Evolutionary conservation across 2,888 invertebrate species (phyloP), one percentile per base, ranked within the genome.

Genomic region (Melolontha melolontha): DNA sequence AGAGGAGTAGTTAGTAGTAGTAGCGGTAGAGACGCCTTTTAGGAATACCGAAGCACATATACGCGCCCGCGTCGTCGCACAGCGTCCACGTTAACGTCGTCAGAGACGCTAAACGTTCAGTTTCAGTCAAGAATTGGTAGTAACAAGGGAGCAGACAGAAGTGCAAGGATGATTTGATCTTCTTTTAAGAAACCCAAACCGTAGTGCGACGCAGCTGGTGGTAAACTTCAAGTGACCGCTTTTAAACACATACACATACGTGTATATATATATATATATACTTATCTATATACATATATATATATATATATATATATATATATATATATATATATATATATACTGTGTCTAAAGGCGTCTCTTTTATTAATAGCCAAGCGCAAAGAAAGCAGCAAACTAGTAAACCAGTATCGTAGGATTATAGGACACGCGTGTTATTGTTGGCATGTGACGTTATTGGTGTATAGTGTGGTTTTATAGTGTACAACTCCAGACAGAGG

Each of bases 61-160:
- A 59, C 59, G 47, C 64, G 66, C n/a, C 66, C 57, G 66, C 66
- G 66, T 66, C 66, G 66, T 57, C 66, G 74, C 75, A 71, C 70
- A 72, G 72, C 74, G 71, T 74, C 72, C 72, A 69, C 71, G 73
- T 44, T 27, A 16, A 27, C 42, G 44, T 41, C 14, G 34, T 27
- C 27, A 44, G 59, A 44, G 47, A 44, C 55, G 49, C 34, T 52
- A 66, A 47, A 49, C 63, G 49, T 54, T 44, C 71, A 72, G 59
- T 72, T 72, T 74, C 75, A 74, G 75, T 75, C 72, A 73, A 59
- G 59, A 59, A 70, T 73, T 71, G 69, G 70, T 70, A 71, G 73
- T 72, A 72, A 67, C 63, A 67, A 57, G 55, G 44, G 47, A 39
- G 42, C 44, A 27, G 64, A 12, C 62, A 34, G 34, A 34, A 59